Evolutionary conservation across 1,140 invertebrate species (phyloP).

Genomic region (Habropoda laboriosa): DNA sequence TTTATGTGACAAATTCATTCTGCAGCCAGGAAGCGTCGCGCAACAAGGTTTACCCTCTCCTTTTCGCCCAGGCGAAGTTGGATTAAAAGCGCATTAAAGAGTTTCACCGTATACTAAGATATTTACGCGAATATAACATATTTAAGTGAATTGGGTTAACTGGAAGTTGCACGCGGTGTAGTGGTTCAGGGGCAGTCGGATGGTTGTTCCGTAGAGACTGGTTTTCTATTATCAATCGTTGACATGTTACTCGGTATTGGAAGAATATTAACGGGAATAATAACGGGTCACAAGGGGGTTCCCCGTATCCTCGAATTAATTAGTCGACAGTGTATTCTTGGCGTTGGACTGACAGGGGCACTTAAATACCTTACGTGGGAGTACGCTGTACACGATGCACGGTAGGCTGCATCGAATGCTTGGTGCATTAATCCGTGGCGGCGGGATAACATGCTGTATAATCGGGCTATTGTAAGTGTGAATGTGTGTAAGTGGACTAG

Average conservation of each 20-base stretch:
- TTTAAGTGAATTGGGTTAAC: not conserved
- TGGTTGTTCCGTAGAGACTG: not conserved
- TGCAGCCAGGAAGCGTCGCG: not conserved
- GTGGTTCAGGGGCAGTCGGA: not conserved
- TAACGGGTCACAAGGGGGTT: not conserved
- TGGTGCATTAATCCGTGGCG: conserved; percentile 31
- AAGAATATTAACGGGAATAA: not conserved
- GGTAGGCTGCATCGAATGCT: conserved; percentile 7
- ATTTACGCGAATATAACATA: not conserved
- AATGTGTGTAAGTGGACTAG: conserved; percentile 32
- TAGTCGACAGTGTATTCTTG: not conserved
- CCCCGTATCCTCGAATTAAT: conserved; percentile 24
- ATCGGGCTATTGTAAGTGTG: conserved; percentile 40
- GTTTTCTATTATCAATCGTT: not conserved
- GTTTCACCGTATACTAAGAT: not conserved
- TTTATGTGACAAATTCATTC: conserved; percentile 26
- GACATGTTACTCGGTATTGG: not conserved
- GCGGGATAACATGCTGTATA: conserved; percentile 35
- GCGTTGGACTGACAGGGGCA: not conserved
- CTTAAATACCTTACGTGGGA: conserved; percentile 25
- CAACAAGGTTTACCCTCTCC: conserved; percentile 6
- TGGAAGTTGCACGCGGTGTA: not conserved
- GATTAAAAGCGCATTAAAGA: conserved; percentile 36
- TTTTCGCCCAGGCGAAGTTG: not conserved
- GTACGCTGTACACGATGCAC: not conserved